Conservation (phyloP, 1,140 invertebrate species). For the Rhagoletis pomonella region DNA sequence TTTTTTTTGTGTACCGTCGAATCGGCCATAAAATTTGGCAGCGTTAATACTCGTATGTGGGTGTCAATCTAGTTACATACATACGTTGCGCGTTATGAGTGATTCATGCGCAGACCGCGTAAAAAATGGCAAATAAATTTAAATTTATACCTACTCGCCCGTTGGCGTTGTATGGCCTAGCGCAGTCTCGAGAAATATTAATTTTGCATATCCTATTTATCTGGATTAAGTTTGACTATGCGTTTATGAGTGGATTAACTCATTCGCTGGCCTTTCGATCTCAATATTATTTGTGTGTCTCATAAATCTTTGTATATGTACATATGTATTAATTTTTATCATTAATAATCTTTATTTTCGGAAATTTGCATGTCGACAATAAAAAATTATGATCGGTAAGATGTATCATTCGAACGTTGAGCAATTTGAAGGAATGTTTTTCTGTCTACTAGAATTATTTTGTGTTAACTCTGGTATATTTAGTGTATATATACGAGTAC, state of each 20-base stretch:
- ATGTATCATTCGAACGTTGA: background rate
- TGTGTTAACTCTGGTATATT: background rate
- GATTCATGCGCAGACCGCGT: background rate
- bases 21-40: conserved; percentile 2
- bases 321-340: background rate
- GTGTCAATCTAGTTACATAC: background rate
- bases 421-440: background rate
- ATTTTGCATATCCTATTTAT: conserved; percentile 33
- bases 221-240: conserved; percentile 32
- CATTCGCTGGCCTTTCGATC: conserved; percentile 38
- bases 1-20: background rate
- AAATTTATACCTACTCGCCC: background rate
- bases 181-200: background rate
- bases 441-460: background rate
- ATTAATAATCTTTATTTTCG: background rate
- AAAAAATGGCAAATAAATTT: background rate
- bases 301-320: conserved; percentile 1
- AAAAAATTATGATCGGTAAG: conserved; percentile 15
- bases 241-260: conserved; percentile 21
- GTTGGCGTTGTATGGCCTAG: background rate
- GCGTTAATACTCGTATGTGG: background rate
- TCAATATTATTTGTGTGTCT: conserved; percentile 22
- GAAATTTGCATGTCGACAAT: conserved; percentile 7
- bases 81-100: background rate
- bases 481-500: background rate